Evolutionary conservation across 2,797 vertebrate genomes (phyloP), one percentile per base, ranked within the genome.

Genomic region (Acipenser oxyrinchus): DNA sequence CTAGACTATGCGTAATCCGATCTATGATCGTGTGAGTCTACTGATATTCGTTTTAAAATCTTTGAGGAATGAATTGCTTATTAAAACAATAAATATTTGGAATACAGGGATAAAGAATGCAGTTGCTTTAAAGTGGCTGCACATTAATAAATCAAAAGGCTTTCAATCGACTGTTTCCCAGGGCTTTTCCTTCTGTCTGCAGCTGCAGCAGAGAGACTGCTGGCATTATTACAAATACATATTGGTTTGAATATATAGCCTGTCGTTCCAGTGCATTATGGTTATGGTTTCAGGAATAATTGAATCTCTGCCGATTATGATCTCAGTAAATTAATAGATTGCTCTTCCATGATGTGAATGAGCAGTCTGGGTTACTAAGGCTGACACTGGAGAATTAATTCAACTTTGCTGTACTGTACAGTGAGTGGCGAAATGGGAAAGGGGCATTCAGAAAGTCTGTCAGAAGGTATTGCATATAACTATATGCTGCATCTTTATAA

Each of bases 151-250:
- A 87, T 85, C 76, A 85, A 65, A 51, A 53, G 65, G 57, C 75
- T 79, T 82, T 82, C 75, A 77, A 79, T 77, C 71, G 72, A 71
- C 70, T 79, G 67, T 72, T 71, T 74, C 70, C 64, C 7, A 58
- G 37, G 71, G 74, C 53, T 63, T 49, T 71, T 74, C 72, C 64
- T 69, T 77, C 75, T 80, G 79, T 78, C 76, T 74, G 79, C 67
- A 67, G 62, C 74, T 79, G 67, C 77, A 79, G 82, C 73, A 79
- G 74, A 76, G 70, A 74, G 76, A 78, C 72, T 57, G 68, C 72
- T 73, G 75, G 75, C 81, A 68, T 86, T 85, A 81, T 85, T 83
- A 83, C 84, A 87, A 85, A 89, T 84, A 86, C 82, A 85, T 82
- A 86, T 82, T 78, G 76, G 79, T 85, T 78, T 78, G 77, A 85